Evolutionary conservation across 2,888 invertebrate genomes (phyloP), one percentile per base, ranked within the genome.

Genomic region (Eristalinus aeneus): DNA sequence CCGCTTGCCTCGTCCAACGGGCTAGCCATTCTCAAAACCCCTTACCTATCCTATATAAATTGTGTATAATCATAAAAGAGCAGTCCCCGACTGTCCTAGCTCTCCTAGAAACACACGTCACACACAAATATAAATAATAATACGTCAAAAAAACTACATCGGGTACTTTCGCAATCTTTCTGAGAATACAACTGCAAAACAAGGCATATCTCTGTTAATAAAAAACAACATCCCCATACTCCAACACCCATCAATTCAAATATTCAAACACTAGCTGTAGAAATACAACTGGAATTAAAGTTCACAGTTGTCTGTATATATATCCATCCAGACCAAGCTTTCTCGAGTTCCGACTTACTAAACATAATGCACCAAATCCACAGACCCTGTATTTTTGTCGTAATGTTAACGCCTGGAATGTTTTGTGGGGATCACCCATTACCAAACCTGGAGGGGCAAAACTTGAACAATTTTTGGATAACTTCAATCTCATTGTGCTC

Each of bases 21-120:
- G 63, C n/a, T n/a, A n/a, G n/a, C n/a, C n/a, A n/a, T n/a, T n/a
- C n/a, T n/a, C n/a, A n/a, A n/a, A n/a, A n/a, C n/a, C n/a, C n/a
- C n/a, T n/a, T n/a, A n/a, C n/a, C n/a, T n/a, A n/a, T n/a, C n/a
- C n/a, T n/a, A n/a, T n/a, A n/a, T n/a, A n/a, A n/a, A n/a, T n/a
- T n/a, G n/a, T n/a, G n/a, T n/a, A n/a, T n/a, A n/a, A n/a, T n/a
- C n/a, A 63, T 72, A 9, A 63, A 73, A 56, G 22, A 72, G 6
- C 12, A 53, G 12, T 72, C 63, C 6, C 84, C 86, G 9, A 71
- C 77, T 69, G 36, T 84, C 61, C 84, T 88, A 46, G 75, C 76
- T 54, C 60, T 84, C 8, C 87, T 87, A 65, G 86, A 88, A 75
- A 88, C 79, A 1, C 73, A 87, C 39, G 31, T 73, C n/a, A 69